These are phyloP conservation scores for Gonocerus acuteangulatus DNA, from an alignment of 2,888 invertebrate species.

Conservation along the genomic window DNA sequence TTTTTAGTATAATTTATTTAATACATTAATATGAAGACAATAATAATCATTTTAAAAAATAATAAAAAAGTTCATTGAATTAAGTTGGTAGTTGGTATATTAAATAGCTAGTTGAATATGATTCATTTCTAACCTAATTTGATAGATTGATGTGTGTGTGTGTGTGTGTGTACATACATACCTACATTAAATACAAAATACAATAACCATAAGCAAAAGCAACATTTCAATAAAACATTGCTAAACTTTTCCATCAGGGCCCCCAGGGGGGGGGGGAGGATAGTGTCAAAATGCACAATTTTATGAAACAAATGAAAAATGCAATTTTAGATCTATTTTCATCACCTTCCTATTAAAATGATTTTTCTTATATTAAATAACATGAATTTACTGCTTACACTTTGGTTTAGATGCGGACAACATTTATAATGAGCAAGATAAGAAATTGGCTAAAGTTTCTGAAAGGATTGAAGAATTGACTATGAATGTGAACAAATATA, in stretches of 20 bases:
- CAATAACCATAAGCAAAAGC: too few species aligned
- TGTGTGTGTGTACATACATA: too few species aligned
- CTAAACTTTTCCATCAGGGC: too few species aligned
- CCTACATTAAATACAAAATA: too few species aligned
- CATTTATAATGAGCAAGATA: conserved; percentile 59
- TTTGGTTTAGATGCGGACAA: conserved; percentile 52
- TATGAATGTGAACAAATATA: conserved; percentile 54
- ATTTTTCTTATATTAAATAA: background rate
- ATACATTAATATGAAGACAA: too few species aligned
- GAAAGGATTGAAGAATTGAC: conserved; percentile 55
- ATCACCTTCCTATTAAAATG: background rate
- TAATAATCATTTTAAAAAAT: background rate
- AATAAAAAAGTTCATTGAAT: background rate
- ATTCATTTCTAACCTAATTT: too few species aligned
- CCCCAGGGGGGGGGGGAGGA: too few species aligned
- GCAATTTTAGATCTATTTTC: background rate
- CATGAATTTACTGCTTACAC: conserved; percentile 14
- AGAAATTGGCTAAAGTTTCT: conserved; percentile 52
- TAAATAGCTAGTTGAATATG: too few species aligned
- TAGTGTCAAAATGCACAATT: too few species aligned
- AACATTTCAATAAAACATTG: too few species aligned
- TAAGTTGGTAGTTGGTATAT: background rate
- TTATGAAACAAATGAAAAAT: too few species aligned
- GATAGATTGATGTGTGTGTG: too few species aligned
- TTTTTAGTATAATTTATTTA: background rate